These are phyloP conservation scores for Hyles euphorbiae DNA, from an alignment of 1,140 invertebrate species.

Conservation along the genomic window DNA sequence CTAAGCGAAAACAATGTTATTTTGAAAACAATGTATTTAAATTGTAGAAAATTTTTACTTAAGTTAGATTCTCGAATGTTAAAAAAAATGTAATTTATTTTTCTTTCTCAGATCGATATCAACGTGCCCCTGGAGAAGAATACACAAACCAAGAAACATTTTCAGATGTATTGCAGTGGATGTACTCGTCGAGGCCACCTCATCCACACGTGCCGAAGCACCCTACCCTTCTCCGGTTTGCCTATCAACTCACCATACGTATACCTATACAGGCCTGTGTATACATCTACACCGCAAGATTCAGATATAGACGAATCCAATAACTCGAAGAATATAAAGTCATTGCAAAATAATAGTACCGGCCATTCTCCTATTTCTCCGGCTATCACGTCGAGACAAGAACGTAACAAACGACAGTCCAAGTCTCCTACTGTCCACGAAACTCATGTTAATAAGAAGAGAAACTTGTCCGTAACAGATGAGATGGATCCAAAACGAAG, in stretches of 20 bases:
- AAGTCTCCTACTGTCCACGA: slow-evolving; percentile 53
- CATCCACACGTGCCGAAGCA: slow-evolving; percentile 72
- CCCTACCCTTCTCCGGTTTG: slow-evolving; percentile 51
- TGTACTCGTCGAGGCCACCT: slow-evolving; percentile 79
- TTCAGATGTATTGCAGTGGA: slow-evolving; percentile 77
- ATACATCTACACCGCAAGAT: slow-evolving; percentile 20
- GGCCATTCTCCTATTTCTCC: slow-evolving; percentile 17
- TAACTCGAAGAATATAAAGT: slow-evolving; percentile 15
- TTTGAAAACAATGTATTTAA: too few relatives aligned
- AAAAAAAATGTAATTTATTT: slow-evolving; percentile 1
- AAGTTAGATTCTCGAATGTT: not conserved
- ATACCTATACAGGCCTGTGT: slow-evolving; percentile 43
- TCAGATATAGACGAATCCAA: slow-evolving; percentile 6
- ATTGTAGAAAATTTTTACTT: too few relatives aligned
- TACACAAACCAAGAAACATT: slow-evolving; percentile 49
- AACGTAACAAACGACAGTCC: slow-evolving; percentile 47
- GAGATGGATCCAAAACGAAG: slow-evolving; percentile 21
- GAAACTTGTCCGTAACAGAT: slow-evolving; percentile 32
- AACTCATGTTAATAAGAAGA: slow-evolving; percentile 48
- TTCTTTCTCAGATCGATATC: slow-evolving; percentile 49
- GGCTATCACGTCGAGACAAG: slow-evolving; percentile 17
- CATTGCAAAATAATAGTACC: slow-evolving; percentile 11
- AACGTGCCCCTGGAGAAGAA: slow-evolving; percentile 55
- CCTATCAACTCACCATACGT: slow-evolving; percentile 60
- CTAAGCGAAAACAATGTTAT: too few relatives aligned